A percentile compares a stretch with the other conserved stretches of the same genome.
Conservation (phyloP, 2,113 vertebrate species). For the Pristiophorus japonicus region DNA sequence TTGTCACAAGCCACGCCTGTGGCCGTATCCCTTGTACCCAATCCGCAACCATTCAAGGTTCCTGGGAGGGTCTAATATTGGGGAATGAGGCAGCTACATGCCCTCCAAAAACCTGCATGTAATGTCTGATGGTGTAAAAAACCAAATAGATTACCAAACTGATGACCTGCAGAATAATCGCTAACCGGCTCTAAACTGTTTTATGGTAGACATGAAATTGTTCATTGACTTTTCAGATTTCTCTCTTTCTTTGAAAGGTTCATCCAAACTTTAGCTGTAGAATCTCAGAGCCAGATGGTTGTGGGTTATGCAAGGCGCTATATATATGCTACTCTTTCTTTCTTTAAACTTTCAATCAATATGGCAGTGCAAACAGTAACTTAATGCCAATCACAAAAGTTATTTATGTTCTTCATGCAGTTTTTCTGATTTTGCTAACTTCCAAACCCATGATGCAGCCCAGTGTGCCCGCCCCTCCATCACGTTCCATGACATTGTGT, state of each 20-base stretch:
- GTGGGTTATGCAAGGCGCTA: too few relatives aligned
- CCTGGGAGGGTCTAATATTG: not conserved
- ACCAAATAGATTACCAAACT: not conserved
- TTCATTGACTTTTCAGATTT: not conserved
- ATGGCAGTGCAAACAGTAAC: not conserved
- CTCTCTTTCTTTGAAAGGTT: not conserved
- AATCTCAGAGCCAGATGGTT: too few relatives aligned
- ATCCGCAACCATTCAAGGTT: not conserved
- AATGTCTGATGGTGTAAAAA: not conserved
- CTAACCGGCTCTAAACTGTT: too few relatives aligned
- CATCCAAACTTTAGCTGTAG: not conserved
- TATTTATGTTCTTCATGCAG: not conserved
- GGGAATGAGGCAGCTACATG: not conserved
- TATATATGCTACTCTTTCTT: too few relatives aligned
- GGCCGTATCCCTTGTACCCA: not conserved
- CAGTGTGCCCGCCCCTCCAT: not conserved
- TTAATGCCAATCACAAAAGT: not conserved
- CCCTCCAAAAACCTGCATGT: not conserved
- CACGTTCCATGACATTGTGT: not conserved
- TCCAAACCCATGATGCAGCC: not conserved
- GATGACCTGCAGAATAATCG: not conserved
- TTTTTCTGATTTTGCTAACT: not conserved
- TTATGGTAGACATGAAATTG: not conserved
- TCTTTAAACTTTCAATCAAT: not conserved
- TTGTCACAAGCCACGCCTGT: not conserved